Conservation (phyloP, 2,888 invertebrate genomes). For the Eugnorisma glareosa region DNA sequence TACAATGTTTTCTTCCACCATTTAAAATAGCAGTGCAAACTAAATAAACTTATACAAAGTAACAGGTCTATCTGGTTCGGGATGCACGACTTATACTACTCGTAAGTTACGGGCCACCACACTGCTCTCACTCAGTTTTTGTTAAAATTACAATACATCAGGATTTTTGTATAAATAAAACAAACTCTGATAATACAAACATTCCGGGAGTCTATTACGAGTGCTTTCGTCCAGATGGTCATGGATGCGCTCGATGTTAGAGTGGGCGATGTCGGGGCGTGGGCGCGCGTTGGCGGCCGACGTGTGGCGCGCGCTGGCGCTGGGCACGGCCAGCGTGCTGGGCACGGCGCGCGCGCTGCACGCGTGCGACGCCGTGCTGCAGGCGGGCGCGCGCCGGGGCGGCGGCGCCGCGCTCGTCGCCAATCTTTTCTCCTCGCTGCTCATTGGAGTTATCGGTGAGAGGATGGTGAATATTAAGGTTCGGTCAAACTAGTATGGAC, state of each 20-base stretch:
- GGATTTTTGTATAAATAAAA: background rate
- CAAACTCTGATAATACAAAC: background rate
- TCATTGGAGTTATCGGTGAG: constrained; percentile 85
- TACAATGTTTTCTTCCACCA: background rate
- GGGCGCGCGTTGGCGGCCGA: constrained; percentile 86
- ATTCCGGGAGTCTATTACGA: constrained; percentile 50
- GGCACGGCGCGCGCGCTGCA: constrained; percentile 88
- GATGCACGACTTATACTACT: background rate
- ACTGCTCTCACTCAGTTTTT: background rate
- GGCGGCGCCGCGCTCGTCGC: constrained; percentile 85
- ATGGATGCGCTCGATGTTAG: constrained; percentile 82
- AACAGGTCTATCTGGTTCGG: background rate
- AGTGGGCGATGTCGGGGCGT: constrained; percentile 84
- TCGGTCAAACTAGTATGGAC: background rate
- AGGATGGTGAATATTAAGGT: background rate
- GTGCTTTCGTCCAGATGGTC: constrained; percentile 79
- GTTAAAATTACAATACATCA: background rate
- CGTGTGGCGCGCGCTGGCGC: constrained; percentile 84
- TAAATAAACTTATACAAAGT: background rate
- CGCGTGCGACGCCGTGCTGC: constrained; percentile 87
- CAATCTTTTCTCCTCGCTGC: constrained; percentile 86
- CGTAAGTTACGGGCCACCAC: background rate
- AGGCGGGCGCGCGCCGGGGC: constrained; percentile 83
- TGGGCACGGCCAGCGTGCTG: constrained; percentile 84
- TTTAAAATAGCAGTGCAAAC: background rate